Evolutionary conservation across 2,888 invertebrate species (phyloP).

Genomic region (Synanthedon tipuliformis): DNA sequence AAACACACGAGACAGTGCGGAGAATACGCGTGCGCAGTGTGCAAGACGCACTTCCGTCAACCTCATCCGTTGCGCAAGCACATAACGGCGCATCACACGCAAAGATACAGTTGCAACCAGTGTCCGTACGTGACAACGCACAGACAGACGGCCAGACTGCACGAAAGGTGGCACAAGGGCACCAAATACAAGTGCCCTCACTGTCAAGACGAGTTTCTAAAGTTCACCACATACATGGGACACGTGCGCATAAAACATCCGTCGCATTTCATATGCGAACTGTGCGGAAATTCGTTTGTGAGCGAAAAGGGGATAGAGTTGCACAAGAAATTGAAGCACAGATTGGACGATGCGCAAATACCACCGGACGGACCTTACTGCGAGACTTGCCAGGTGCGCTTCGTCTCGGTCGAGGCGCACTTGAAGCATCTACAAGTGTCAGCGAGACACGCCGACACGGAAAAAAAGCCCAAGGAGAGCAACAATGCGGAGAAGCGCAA

Average conservation of each 20-base stretch:
- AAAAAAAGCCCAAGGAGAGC: slow-evolving; percentile 19
- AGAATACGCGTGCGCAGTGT: slow-evolving; percentile 44
- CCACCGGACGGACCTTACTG: slow-evolving; percentile 49
- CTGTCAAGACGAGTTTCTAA: slow-evolving; percentile 46
- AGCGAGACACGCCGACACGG: slow-evolving; percentile 25
- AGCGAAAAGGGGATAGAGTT: slow-evolving; percentile 55
- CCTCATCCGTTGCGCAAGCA: slow-evolving; percentile 50
- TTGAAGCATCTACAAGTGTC: slow-evolving; percentile 39
- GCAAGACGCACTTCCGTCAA: slow-evolving; percentile 51
- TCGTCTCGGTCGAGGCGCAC: slow-evolving; percentile 36
- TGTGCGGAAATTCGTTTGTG: slow-evolving; percentile 57
- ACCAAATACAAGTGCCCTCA: slow-evolving; percentile 53
- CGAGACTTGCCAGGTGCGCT: slow-evolving; percentile 41
- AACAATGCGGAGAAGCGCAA: slow-evolving; percentile 27
- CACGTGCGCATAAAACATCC: slow-evolving; percentile 57
- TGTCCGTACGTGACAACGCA: slow-evolving; percentile 51
- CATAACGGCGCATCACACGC: slow-evolving; percentile 56
- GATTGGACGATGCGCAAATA: slow-evolving; percentile 33
- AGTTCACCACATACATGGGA: slow-evolving; percentile 60
- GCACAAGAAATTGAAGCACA: slow-evolving; percentile 52
- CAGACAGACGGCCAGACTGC: slow-evolving; percentile 46
- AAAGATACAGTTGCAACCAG: slow-evolving; percentile 49
- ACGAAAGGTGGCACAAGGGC: slow-evolving; percentile 56
- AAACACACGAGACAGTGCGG: slow-evolving; percentile 57
- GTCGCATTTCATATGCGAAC: slow-evolving; percentile 51